Conservation (phyloP, 2,888 invertebrate species). For the Hirtodrosophila duncani region DNA sequence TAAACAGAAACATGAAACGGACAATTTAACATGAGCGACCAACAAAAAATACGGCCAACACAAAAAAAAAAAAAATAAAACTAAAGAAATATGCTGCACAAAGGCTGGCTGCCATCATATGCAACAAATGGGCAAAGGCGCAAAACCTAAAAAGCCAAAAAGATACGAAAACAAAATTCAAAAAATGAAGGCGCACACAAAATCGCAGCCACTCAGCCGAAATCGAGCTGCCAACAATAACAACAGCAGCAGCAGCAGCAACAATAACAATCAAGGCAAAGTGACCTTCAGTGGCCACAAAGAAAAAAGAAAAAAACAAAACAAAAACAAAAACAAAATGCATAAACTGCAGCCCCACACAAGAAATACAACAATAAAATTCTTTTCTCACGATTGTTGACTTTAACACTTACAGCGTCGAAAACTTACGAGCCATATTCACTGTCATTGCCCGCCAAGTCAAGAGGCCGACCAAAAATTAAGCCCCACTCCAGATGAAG, state of each 20-base stretch:
- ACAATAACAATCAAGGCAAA: conserved; percentile 41
- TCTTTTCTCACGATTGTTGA: conserved; percentile 75
- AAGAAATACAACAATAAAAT: conserved; percentile 63
- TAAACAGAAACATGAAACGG: conserved; percentile 70
- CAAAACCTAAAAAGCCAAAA: conserved; percentile 28
- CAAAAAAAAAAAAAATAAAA: conserved; percentile 10
- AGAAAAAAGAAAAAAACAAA: conserved; percentile 33
- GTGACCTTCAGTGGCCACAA: conserved; percentile 63
- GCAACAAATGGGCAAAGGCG: conserved; percentile 31
- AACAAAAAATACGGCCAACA: conserved; percentile 31
- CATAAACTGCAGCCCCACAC: conserved; percentile 42
- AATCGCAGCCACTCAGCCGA: conserved; percentile 55
- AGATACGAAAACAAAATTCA: conserved; percentile 50
- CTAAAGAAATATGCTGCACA: conserved; percentile 34
- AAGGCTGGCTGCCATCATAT: conserved; percentile 42
- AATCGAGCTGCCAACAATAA: conserved; percentile 17
- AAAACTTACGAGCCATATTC: conserved; percentile 58
- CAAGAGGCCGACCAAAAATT: conserved; percentile 39
- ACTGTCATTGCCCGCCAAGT: conserved; percentile 59
- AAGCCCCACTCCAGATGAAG: conserved; percentile 36
- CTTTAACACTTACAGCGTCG: conserved; percentile 69
- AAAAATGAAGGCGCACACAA: conserved; percentile 58
- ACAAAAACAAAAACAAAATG: conserved; percentile 35
- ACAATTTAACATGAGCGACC: conserved; percentile 66
- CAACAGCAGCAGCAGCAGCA: conserved; percentile 19